phyloP scores from a whole-genome alignment of 2,797 vertebrate genomes.

The Moxostoma hubbsi region DNA sequence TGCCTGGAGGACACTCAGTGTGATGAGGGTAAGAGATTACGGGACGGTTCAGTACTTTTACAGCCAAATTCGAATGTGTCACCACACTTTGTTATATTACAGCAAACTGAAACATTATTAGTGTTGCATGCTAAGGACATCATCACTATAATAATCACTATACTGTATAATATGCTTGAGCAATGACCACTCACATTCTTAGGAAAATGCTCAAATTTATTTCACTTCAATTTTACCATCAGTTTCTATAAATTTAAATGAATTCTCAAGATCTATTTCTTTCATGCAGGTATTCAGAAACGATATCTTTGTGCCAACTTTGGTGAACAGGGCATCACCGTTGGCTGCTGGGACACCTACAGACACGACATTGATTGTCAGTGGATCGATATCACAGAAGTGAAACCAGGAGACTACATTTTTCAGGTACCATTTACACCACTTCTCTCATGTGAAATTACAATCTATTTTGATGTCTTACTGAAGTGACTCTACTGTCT shows the following conservation, averaged over 20 bases:
- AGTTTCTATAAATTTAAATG: too few species aligned
- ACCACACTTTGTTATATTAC: not conserved
- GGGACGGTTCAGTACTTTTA: not conserved
- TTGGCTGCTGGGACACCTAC: slow-evolving; percentile 95
- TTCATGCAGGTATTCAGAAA: slow-evolving; percentile 79
- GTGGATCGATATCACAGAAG: slow-evolving; percentile 93
- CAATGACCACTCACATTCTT: too few species aligned
- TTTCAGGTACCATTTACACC: slow-evolving; percentile 80
- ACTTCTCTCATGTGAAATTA: not conserved
- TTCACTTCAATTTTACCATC: too few species aligned
- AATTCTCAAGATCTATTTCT: not conserved
- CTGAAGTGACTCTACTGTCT: not conserved
- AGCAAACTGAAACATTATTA: not conserved
- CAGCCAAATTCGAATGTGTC: not conserved
- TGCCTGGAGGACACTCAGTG: slow-evolving; percentile 93
- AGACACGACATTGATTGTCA: slow-evolving; percentile 98
- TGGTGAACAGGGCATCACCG: slow-evolving; percentile 91
- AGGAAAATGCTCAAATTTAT: too few species aligned
- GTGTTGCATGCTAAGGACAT: too few species aligned
- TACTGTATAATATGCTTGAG: too few species aligned
- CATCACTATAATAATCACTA: too few species aligned
- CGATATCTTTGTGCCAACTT: slow-evolving; percentile 93
- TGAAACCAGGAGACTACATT: slow-evolving; percentile 90
- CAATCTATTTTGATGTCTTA: not conserved
- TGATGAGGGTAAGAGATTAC: slow-evolving; percentile 82